Percentiles rank a stretch among this genome's conserved stretches.
phyloP scores from a whole-genome alignment of 2,113 vertebrate species.

The Solea solea region DNA sequence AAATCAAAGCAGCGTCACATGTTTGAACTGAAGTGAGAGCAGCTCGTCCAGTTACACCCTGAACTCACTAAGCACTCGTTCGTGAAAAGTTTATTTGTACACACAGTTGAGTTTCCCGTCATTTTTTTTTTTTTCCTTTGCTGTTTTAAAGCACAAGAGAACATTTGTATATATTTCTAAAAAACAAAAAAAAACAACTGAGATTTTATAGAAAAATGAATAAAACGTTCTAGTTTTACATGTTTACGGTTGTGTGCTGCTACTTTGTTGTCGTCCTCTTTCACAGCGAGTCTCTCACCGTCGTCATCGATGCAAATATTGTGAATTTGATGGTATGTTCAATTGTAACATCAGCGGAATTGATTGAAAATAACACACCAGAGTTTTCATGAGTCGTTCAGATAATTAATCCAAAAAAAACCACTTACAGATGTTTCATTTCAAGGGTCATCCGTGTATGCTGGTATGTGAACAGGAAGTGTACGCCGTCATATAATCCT shows the following conservation, averaged over 20 bases:
- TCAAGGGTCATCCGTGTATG: too few species aligned
- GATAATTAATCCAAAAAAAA: not conserved
- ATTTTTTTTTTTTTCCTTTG: conserved; percentile 63
- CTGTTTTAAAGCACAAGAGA: conserved; percentile 77
- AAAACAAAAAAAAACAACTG: conserved; percentile 70
- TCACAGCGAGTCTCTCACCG: not conserved
- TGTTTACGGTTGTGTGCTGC: conserved; percentile 37
- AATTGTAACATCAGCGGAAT: not conserved
- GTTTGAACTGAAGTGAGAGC: conserved; percentile 86
- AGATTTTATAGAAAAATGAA: conserved; percentile 94
- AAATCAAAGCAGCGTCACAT: conserved; percentile 87
- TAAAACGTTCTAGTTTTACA: conserved; percentile 91
- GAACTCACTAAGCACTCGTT: conserved; percentile 89
- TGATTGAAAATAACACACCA: not conserved
- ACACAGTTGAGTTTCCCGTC: conserved; percentile 76
- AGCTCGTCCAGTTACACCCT: conserved; percentile 67
- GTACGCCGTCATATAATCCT: too few species aligned
- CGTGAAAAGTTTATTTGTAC: conserved; percentile 83
- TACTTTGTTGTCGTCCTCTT: conserved; percentile 20
- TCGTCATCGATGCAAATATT: not conserved
- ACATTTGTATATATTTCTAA: conserved; percentile 87
- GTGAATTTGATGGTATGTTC: conserved; percentile 6
- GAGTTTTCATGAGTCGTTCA: not conserved
- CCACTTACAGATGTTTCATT: too few species aligned
- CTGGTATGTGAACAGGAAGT: too few species aligned